These are phyloP conservation scores for Phalacrocorax aristotelis DNA, from an alignment of 2,113 vertebrate species.

Conservation along the genomic window DNA sequence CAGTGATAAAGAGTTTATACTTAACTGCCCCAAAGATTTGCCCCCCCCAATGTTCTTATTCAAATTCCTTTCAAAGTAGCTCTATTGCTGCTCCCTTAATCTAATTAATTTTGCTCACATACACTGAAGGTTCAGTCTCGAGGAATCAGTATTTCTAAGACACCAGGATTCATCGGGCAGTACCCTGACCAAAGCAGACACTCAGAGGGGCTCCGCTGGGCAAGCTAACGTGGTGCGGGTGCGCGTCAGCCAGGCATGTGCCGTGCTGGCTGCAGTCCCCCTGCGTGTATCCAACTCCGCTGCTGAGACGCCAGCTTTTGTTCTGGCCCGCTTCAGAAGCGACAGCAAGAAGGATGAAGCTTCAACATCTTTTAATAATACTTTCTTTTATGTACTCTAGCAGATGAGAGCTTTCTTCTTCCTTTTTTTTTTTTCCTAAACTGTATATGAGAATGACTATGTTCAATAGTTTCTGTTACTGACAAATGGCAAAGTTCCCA, in stretches of 20 bases:
- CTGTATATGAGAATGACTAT: neutral
- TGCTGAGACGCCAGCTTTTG: neutral
- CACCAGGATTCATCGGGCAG: neutral
- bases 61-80: neutral
- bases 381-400: neutral
- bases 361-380: neutral
- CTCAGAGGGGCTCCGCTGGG: neutral
- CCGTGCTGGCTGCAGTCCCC: accelerated
- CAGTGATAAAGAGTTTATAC: neutral
- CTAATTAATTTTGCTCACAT: neutral
- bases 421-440: neutral
- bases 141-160: neutral
- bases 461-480: neutral
- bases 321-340: neutral
- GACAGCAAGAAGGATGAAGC: neutral
- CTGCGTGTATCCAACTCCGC: neutral
- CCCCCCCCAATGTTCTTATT: neutral
- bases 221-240: accelerated
- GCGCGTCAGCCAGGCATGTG: accelerated
- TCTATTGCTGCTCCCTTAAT: neutral
- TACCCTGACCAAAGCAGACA: neutral
- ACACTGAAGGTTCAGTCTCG: neutral
- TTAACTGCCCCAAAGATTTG: neutral
- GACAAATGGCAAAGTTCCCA: constrained; percentile 15
- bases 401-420: neutral